Evolutionary conservation across 2,888 invertebrate genomes (phyloP), one percentile per base, ranked within the genome.

Genomic region (Mythimna vitellina): DNA sequence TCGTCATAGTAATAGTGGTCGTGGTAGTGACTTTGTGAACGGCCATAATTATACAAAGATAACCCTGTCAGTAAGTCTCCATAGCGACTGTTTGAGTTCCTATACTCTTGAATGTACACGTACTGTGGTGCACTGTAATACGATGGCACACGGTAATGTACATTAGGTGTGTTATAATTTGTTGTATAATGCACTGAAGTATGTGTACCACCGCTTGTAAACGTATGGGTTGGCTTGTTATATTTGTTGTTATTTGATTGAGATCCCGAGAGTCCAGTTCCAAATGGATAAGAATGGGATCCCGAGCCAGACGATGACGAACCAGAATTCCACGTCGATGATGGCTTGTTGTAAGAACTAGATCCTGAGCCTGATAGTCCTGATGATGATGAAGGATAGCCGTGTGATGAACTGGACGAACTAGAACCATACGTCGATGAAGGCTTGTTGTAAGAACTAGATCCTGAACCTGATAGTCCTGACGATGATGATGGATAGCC

Each of bases 1-100:
- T 95, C 93, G 69, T 96, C 96, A 54, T 93, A 86, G 70, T 96
- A 95, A 78, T 95, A 95, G 78, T 93, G 90, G 49, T 93, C 85
- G 53, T 93, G 86, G 71, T 94, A 87, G 77, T 93, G 88, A 64
- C 86, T 90, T 67, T 94, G 91, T 4, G 96, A 95, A 14, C 96
- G 92, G 3, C 94, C 94, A 82, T 95, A 88, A 77, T 96, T 95
- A 74, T 96, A 96, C 51, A 96, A 86, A 17, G 96, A 86, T 53
- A 96, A 82, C 3, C 96, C 96, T 25, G 93, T 95, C 73, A 96
- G 84, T 17, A 96, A 81, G 74, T 95, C 92, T 73, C 93, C 87
- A 72, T 92, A 96, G 10, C 93, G 92, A 78, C 96, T 96, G 29
- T 88, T 89, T 9, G 95, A 95, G 81, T 93, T 86, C 79, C 94